Evolutionary conservation across 2,113 vertebrate species (phyloP), one percentile per base, ranked within the genome.

Genomic region (Malurus cyaneus): DNA sequence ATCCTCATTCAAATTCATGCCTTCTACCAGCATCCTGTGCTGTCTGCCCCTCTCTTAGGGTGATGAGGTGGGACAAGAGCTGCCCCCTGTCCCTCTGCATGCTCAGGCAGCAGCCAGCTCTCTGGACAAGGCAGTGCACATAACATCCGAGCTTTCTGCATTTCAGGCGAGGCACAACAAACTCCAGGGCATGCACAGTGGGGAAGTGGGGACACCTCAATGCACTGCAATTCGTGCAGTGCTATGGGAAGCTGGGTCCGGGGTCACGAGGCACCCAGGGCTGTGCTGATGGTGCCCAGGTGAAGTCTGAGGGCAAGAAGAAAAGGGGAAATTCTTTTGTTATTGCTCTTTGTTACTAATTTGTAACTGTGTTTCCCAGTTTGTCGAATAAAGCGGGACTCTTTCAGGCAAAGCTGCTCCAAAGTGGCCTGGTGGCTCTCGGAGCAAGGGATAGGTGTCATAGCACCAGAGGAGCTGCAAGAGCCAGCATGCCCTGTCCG

Each of bases 401-500:
- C 26, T 31, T 84, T 46, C 34, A 23, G 53, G 14, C 19, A 54
- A 41, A 80, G 61, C 44, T 15, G 32, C 34, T 86, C 49, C 36
- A 50, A 56, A 77, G 14, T 0, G 4, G 5, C 3, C 47, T 0
- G 0, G 16, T 1, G 3, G 39, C 53, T 91, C 49, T 49, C 0
- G 0, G 18, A 9, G 12, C 1, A 5, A 85, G 42, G 25, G 10
- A 3, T 1, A 52, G 44, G 52, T 5, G 16, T n/a, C 23, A n/a
- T 77, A 66, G 72, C 69, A 34, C 0, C 4, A 47, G 64, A 89
- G 41, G 10, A 49, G 50, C 64, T 85, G 74, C 14, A 23, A 21
- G 4, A 2, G 42, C 29, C 71, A 50, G 80, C 29, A 19, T 0
- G 0, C 5, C 28, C 19, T 25, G 54, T 8, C 26, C 50, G 12